Evolutionary conservation across 2,888 invertebrate genomes (phyloP), one percentile per base, ranked within the genome.

Genomic region (Melieria omissa): DNA sequence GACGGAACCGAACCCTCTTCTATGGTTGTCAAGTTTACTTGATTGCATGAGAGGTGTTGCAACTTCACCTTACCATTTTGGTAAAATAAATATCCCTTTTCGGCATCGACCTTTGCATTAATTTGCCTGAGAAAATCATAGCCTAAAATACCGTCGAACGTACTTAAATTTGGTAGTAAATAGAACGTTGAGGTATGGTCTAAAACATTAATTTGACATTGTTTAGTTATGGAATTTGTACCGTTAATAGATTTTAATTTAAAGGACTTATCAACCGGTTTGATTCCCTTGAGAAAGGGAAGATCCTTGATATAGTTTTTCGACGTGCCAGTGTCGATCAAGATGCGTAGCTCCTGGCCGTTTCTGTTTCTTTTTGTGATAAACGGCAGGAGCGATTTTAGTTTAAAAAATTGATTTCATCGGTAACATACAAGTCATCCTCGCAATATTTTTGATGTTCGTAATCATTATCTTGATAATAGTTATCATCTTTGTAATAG

Each of bases 301-400:
- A 72, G 47, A 65, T 64, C 46, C 12, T 69, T 65, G 8, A 72
- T 65, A 54, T 72, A 69, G 46, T 65, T 72, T 61, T 68, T 72
- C 3, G 72, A 72, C 4, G 72, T 60, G n/a, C 67, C 64, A 10
- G 72, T 72, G 52, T 66, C 67, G 44, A 72, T 63, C 4, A 67
- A 29, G 10, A 72, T 9, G 57, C 67, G 62, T 57, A 73, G 12
- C 61, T 69, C 65, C 42, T 49, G 47, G 55, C 65, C 44, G 65
- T 58, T 42, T 64, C 10, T 64, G 52, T 44, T 16, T 16, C 29
- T 49, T 62, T 65, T 65, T 4, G 69, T 62, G 12, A 65, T 62
- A 12, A 69, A 73, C 46, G 61, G 65, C 58, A 72, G 72, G 72
- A 69, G 60, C 68, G 68, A 70, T 46, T 16, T 29, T 5, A 64